Conservation (phyloP, 2,888 invertebrate genomes). For the Saturnia pavonia region DNA sequence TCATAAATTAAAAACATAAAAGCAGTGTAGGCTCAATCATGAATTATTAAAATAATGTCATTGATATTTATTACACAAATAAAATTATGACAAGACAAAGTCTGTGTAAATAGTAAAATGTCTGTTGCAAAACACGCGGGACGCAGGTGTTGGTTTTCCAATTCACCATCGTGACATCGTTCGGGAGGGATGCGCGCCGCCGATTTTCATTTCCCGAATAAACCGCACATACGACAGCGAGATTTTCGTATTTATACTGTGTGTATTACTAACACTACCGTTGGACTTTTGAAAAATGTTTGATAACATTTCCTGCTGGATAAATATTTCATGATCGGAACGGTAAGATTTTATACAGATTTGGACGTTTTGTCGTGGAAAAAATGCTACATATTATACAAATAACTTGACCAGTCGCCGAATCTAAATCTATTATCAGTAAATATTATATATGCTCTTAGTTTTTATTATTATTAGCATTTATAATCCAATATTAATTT, state of each 20-base stretch:
- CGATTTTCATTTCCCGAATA: constrained; percentile 49
- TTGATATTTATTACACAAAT: not conserved
- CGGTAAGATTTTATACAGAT: not conserved
- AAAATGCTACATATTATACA: not conserved
- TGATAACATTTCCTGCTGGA: constrained; percentile 35
- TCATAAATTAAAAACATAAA: no score
- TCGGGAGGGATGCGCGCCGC: constrained; percentile 50
- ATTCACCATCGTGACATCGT: constrained; percentile 42
- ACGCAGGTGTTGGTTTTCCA: constrained; percentile 65
- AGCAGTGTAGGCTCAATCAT: not conserved
- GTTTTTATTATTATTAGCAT: no score
- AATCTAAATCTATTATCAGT: no score
- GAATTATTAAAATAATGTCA: not conserved
- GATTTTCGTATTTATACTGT: constrained; percentile 38
- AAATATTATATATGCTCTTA: no score
- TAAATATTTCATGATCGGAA: not conserved
- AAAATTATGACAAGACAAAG: not conserved
- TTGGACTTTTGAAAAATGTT: constrained; percentile 41
- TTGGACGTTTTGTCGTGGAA: not conserved
- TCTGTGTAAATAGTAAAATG: not conserved
- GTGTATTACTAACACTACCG: constrained; percentile 29
- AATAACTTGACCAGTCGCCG: not conserved
- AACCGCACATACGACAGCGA: constrained; percentile 30
- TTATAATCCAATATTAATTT: no score
- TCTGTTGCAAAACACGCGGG: constrained; percentile 42